Base-by-base conservation (phyloP, 2,888 invertebrate genomes). In the Thyatira batis region DNA sequence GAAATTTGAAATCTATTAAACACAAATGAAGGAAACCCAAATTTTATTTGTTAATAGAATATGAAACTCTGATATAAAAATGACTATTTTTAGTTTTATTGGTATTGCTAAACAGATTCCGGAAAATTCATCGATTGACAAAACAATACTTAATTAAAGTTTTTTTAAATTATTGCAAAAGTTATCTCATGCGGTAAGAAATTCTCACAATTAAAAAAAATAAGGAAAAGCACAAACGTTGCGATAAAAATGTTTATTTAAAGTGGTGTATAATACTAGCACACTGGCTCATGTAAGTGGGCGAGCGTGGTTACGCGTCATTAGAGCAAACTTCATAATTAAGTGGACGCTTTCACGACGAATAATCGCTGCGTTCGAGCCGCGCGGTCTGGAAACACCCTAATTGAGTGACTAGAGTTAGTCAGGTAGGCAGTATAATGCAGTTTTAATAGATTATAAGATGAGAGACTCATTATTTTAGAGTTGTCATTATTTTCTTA, bases 301-400 rank as follows among this genome's bases (percentile, higher is more conserved):
- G 44, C 53, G 60, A 39, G 39, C 53, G 55, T 51, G 54, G 59
- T 60, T 61, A 57, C 54, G 63, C 64, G 53, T 59, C 63, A 69
- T 65, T 61, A 65, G 62, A 51, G 52, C 48, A 30, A 50, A 49
- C 49, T 33, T 55, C 61, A 58, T 68, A 73, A 76, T 75, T 76
- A 73, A 58, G 48, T 21, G 53, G 50, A 57, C 62, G 67, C 73
- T 79, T 79, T 80, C 79, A 63, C 66, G 57, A 54, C 55, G 54
- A 63, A 60, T 63, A 65, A 67, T 62, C 65, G 65, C 51, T 28
- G 61, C 61, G 63, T 59, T 55, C 57, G 49, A 53, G 43, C 44
- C 44, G 51, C 54, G 30, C 58, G 50, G 57, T 69, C 60, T 65
- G 53, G 43, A 57, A 53, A 54, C 61, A 64, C 63, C 65, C 54